Base-by-base conservation (phyloP, 2,113 vertebrate genomes). In the Lasiurus cinereus region DNA sequence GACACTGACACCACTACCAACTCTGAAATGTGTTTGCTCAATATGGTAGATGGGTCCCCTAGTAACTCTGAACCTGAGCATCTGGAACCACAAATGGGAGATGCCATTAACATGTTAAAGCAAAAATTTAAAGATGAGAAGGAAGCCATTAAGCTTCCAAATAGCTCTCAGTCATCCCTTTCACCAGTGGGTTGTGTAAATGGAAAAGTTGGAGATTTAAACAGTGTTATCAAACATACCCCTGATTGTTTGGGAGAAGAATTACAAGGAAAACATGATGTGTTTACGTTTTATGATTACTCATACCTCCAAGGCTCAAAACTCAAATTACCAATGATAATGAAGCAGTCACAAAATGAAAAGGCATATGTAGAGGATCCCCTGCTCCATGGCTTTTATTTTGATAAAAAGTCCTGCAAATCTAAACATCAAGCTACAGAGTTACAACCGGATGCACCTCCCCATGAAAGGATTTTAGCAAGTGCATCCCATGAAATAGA, bases 1-100 rank as follows among this genome's bases (percentile, higher is more conserved):
- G 99, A 99, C 72, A 98, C 97, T 7, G 99, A 99, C 97, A 98
- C 97, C n/a, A 98, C 98, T 1, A 98, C 97, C 19, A 99, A 98
- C 97, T 99, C 99, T 50, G 99, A 99, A 96, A 97, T 96, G 62
- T 98, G 98, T 96, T 97, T 98, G 94, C 91, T 98, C 67, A 98
- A 97, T 94, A 97, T 98, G 80, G 97, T 89, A 36, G 98, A 98
- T 88, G 97, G 93, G 70, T 97, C 95, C 83, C 98, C 98, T 77
- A 97, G 95, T 96, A 98, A 98, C 93, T 97, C 96, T 96, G 97
- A 98, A 93, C 97, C 85, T 66, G 97, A 96, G 54, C 96, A 94
- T 92, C 96, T 96, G 90, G 98, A 97, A 89, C 93, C 96, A 89
- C 96, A 97, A 85, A 91, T 96, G 62, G 97, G 97, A 96, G 97